Evolutionary conservation across 2,888 invertebrate species (phyloP).

Genomic region (Drosophila koepferae): DNA sequence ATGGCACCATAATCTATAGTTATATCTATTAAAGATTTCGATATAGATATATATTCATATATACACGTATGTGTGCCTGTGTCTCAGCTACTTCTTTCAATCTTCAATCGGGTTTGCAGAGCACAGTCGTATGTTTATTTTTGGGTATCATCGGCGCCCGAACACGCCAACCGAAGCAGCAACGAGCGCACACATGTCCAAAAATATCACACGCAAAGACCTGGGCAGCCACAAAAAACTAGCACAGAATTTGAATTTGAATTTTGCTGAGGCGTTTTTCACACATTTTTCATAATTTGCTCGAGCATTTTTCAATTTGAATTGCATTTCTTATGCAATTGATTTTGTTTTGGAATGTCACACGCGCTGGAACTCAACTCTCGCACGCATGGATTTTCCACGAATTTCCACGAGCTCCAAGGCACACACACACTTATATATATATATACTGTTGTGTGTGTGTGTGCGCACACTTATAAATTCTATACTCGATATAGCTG

Average conservation of each 20-base stretch:
- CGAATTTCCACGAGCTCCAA: slow-evolving; percentile 71
- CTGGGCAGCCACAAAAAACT: slow-evolving; percentile 79
- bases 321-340: slow-evolving; percentile 68
- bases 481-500: slow-evolving; percentile 73
- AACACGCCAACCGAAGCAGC: slow-evolving; percentile 59
- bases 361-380: slow-evolving; percentile 46
- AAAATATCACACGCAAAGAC: slow-evolving; percentile 83
- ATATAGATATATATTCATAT: slow-evolving; percentile 5
- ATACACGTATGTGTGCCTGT: neutral
- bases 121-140: slow-evolving; percentile 82
- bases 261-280: slow-evolving; percentile 46
- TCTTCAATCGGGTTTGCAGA: slow-evolving; percentile 40
- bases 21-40: slow-evolving; percentile 21
- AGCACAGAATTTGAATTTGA: slow-evolving; percentile 72
- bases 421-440: neutral
- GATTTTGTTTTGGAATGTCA: slow-evolving; percentile 13
- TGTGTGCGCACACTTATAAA: slow-evolving; percentile 61
- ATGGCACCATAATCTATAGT: neutral
- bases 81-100: slow-evolving; percentile 24
- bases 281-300: slow-evolving; percentile 66
- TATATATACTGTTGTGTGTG: neutral
- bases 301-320: slow-evolving; percentile 26
- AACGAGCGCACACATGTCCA: slow-evolving; percentile 76
- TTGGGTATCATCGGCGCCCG: slow-evolving; percentile 72
- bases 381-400: slow-evolving; percentile 75